Evolutionary conservation across 2,797 vertebrate genomes (phyloP).

Genomic region (Clarias platycephalus): DNA sequence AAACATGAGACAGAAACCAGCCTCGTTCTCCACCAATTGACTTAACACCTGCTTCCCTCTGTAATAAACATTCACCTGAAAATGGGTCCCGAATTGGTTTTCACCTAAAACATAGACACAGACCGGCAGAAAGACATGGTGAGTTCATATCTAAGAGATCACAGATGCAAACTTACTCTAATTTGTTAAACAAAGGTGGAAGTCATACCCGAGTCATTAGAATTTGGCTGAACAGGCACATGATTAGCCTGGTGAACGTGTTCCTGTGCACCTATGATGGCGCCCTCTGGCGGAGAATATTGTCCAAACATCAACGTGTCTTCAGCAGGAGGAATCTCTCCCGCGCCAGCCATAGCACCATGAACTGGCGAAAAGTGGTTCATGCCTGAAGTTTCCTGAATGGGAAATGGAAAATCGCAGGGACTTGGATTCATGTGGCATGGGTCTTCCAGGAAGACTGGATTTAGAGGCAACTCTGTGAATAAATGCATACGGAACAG

Average conservation of each 20-base stretch:
- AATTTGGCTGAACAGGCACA: constrained; percentile 1
- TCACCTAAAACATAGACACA: constrained; percentile 15
- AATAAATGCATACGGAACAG: neutral
- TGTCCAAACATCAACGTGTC: constrained; percentile 53
- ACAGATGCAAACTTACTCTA: neutral
- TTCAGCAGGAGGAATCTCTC: constrained; percentile 50
- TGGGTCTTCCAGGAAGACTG: neutral
- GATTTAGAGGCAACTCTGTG: constrained; percentile 1
- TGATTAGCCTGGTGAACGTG: neutral
- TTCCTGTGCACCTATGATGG: neutral
- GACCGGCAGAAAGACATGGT: neutral
- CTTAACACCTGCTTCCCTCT: constrained; percentile 75
- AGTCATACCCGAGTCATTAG: neutral
- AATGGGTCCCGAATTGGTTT: constrained; percentile 64
- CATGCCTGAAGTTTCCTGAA: neutral
- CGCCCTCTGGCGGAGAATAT: constrained; percentile 17
- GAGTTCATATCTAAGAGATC: neutral
- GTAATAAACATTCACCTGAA: constrained; percentile 78
- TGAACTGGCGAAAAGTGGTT: constrained; percentile 46
- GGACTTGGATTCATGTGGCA: neutral
- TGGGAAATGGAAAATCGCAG: neutral
- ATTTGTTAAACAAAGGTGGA: neutral
- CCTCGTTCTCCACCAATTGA: constrained; percentile 66
- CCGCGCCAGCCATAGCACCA: constrained; percentile 36
- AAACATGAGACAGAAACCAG: constrained; percentile 77